Evolutionary conservation across 2,113 vertebrate species (phyloP), one percentile per base, ranked within the genome.

Genomic region (Oreochromis tanganicae): DNA sequence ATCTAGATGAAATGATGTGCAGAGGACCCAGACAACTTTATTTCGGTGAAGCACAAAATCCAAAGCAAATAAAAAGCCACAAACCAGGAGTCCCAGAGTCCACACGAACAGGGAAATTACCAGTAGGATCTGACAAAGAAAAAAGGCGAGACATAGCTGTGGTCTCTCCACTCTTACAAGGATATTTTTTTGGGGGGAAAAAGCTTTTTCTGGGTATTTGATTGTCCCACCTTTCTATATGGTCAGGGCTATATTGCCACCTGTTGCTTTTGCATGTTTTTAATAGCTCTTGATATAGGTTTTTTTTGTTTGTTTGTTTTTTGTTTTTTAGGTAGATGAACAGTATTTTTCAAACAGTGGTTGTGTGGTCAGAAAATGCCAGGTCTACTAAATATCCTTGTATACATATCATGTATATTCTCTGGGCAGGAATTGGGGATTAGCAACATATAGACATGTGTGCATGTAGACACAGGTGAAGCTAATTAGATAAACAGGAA

Each of bases 161-260:
- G 68, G 21, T 24, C 13, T 46, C 41, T 73, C 21, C 68, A 6
- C 41, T 48, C 41, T 16, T 73, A 48, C 41, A 27, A 17, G 41
- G 21, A 17, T 75, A 16, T 46, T 12, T 7, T 27, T 63, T 2
- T 0, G 16, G 17, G 1, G 1, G 0, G 0, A 17, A 36, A 36
- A 0, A n/a, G 61, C 38, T 3, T 73, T 71, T 46, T 46, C 14
- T 46, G 27, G 24, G 68, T 41, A 48, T 75, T 46, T 75, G 24
- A 75, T 48, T 48, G 41, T 41, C 24, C 24, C 24, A 1, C 6
- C 14, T 29, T 11, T 29, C 68, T 29, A 48, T 29, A 11, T 10
- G 21, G 21, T 46, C 41, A 73, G 21, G 41, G 63, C 11, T 68
- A 71, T 71, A 38, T 66, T 24, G 4, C 63, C n/a, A 43, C n/a